Percentiles rank a stretch among this genome's conserved stretches.
These are phyloP conservation scores for Nineta flava DNA, from an alignment of 2,888 invertebrate species.

Conservation along the genomic window DNA sequence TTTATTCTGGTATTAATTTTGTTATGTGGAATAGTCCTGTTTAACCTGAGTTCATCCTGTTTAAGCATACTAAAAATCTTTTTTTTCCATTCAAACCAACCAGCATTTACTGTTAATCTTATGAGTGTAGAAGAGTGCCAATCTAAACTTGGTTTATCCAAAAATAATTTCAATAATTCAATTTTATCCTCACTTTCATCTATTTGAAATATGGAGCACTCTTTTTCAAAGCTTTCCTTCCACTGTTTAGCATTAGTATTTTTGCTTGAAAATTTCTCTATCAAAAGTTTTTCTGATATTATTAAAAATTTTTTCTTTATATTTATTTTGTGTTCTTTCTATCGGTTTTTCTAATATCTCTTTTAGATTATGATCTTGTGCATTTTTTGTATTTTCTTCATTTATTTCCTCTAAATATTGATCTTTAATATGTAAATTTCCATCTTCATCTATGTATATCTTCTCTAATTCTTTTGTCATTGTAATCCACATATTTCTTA, in stretches of 20 bases:
- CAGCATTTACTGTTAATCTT: not conserved
- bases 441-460: not conserved
- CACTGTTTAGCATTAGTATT: not conserved
- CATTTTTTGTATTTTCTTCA: not conserved
- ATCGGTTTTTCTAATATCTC: not conserved
- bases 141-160: not conserved
- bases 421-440: not conserved
- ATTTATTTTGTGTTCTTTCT: not conserved
- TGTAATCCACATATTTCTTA: not conserved
- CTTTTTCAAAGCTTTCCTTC: not conserved
- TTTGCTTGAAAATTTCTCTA: not conserved
- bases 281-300: not conserved
- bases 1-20: too few species aligned
- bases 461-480: not conserved
- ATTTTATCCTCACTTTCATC: not conserved
- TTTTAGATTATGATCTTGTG: not conserved
- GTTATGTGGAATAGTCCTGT: too few species aligned
- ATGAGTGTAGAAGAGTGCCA: not conserved
- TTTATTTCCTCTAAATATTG: not conserved
- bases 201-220: not conserved
- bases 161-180: not conserved
- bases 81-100: not conserved
- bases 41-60: too few species aligned
- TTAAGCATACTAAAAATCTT: too few species aligned
- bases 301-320: not conserved